Evolutionary conservation across 1,140 invertebrate genomes (phyloP), one percentile per base, ranked within the genome.

Genomic region (Patella vulgata): DNA sequence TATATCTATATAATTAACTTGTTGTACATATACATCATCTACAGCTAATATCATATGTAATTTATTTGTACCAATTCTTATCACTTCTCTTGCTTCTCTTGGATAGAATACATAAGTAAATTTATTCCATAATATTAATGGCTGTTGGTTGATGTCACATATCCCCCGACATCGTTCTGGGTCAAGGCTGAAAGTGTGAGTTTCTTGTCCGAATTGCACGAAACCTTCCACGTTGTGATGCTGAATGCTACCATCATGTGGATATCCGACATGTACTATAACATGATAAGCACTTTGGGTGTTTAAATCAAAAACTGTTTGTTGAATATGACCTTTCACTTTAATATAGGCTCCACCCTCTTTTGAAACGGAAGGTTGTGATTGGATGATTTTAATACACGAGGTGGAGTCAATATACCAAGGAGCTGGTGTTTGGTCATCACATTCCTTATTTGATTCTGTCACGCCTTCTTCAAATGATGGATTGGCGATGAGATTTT

Each of bases 401-500:
- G 50, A 31, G 17, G 44, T 31, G 14, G 55, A 30, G 8, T 43
- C 54, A 31, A 56, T 51, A 21, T 59, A 17, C 62, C 52, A 66
- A 27, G 40, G 52, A 2, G 42, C n/a, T 33, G 66, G 66, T 39
- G 31, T n/a, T 14, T 51, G 53, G 17, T 23, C 46, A 27, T 57
- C 43, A 44, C 62, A 62, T 17, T 14, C 30, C 19, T 44, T 51
- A 9, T 48, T 53, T 40, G 59, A 56, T 11, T 52, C 48, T 12
- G 56, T 56, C 14, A 55, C 61, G 1, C 12, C 56, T 14, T 61
- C 55, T 25, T 66, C 71, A 66, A 78, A 78, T 5, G 71, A 74
- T 3, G 73, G 70, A 42, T 76, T 72, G 9, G 36, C 21, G 3
- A 71, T 42, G 3, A 73, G 17, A 48, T 78, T 76, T 1, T 58